Evolutionary conservation across 2,113 vertebrate genomes (phyloP), one percentile per base, ranked within the genome.

Genomic region (Machaerirhynchus nigripectus): DNA sequence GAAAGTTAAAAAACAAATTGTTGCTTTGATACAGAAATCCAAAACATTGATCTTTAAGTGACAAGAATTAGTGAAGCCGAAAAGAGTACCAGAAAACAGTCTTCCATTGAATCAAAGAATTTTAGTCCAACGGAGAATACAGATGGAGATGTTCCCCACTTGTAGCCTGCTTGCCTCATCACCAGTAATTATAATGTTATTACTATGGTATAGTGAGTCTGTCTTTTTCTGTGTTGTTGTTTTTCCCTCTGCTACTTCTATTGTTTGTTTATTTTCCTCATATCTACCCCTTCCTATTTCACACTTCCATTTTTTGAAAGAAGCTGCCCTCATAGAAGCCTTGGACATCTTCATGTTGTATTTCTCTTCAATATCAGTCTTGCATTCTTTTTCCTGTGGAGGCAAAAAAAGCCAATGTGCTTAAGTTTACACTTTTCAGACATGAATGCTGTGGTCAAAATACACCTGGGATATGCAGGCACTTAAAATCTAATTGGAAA

Each of bases 101-200:
- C 93, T 94, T 95, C 79, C 76, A 86, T 31, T 92, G 93, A 95
- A 90, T 93, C 73, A 90, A 91, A 94, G 89, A 89, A 70, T 90
- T 96, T 93, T 90, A 96, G 91, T 80, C 85, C 88, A 94, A 60
- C 80, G 71, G 82, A 95, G 84, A 95, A 53, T 87, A 89, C 89
- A 85, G 95, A 92, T 93, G 79, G 93, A 95, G 93, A 92, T 95
- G 85, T 92, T 94, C 89, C 91, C 90, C 77, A 81, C 92, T 89
- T 95, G 95, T 90, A 94, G 93, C 94, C 93, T 92, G 89, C 95
- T 95, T 96, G 95, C 93, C 92, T 95, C 95, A 90, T 95, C 89
- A 95, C 86, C 89, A 91, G 85, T 93, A 96, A 95, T 95, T 96
- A 93, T 88, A 86, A 93, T 88, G 95, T 94, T 96, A 94, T 90